Base-by-base conservation (phyloP, 2,888 invertebrate species). In the Sarcophaga carnaria region DNA sequence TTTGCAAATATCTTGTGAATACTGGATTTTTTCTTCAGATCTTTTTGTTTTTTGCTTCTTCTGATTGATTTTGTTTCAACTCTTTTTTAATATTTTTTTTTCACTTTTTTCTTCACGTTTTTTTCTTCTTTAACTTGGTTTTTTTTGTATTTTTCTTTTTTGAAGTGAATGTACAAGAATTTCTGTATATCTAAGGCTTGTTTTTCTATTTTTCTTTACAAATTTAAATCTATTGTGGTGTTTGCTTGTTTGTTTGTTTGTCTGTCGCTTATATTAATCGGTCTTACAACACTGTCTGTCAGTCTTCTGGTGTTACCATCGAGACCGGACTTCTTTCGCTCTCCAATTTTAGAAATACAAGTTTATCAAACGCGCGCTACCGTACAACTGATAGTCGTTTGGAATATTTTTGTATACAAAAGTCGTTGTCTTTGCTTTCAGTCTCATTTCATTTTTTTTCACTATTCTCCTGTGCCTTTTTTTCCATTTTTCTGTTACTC, bases 331-430 rank as follows among this genome's bases (percentile, higher is more conserved):
- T 64, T 64, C 47, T 14, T 54, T 76, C 84, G 25, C 60, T 67
- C 47, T 47, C 25, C 45, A 72, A 59, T 59, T 5, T 54, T 37
- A 20, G 75, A 59, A 66, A 60, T 66, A 77, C 87, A 79, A 84
- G 84, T 82, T 87, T 80, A 82, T 63, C 84, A 76, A 84, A 79
- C 81, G 87, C 87, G 87, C 81, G 84, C 87, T 87, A 79, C 84
- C 87, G 70, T 78, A 87, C 83, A 75, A 87, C 87, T 87, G 78
- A 77, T 70, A 75, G 66, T 22, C 72, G 59, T n/a, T 49, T 54
- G 76, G 54, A 64, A 76, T 54, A 60, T 60, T 67, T 49, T 81
- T 75, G 66, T 78, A 60, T 83, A 63, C 54, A 60, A n/a, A 62
- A 27, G 22, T 22, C 60, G 20, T 60, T 60, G 70, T 6, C 78